Percentiles rank a stretch among this genome's conserved stretches.
phyloP scores from a whole-genome alignment of 2,797 vertebrate species.

The Enteromius thamalakanensis region DNA sequence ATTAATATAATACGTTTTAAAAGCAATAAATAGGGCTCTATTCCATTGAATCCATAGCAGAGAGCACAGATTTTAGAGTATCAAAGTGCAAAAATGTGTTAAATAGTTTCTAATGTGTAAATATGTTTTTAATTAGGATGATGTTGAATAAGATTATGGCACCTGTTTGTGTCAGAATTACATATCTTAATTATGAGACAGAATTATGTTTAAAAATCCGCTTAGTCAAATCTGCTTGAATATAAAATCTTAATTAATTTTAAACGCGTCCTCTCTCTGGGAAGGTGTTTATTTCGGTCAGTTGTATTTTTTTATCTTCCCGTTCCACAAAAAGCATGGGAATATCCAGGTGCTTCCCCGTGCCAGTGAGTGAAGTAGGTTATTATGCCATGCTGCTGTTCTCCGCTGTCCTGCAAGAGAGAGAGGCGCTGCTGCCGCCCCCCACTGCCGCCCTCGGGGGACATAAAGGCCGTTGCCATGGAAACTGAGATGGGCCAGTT shows the following conservation, averaged over 20 bases:
- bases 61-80: not conserved
- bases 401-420: slow-evolving; percentile 60
- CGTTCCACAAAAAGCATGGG: not conserved
- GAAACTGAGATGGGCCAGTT: slow-evolving; percentile 69
- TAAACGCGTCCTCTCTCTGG: not conserved
- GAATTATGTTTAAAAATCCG: not conserved
- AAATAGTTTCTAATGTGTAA: too few relatives aligned
- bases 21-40: slow-evolving; percentile 42
- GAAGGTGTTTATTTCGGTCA: not conserved
- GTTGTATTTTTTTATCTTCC: not conserved
- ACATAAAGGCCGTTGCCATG: slow-evolving; percentile 68
- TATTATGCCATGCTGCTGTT: slow-evolving; percentile 78
- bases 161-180: not conserved
- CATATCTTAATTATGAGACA: not conserved
- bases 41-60: slow-evolving; percentile 12
- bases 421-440: slow-evolving; percentile 61
- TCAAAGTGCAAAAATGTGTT: not conserved
- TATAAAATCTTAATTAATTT: not conserved
- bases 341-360: slow-evolving; percentile 11
- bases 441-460: slow-evolving; percentile 55
- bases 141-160: not conserved
- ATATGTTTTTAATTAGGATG: not conserved
- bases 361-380: slow-evolving; percentile 71
- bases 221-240: not conserved
- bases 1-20: not conserved